phyloP scores from a whole-genome alignment of 1,140 invertebrate species.

The Capitella teleta region DNA sequence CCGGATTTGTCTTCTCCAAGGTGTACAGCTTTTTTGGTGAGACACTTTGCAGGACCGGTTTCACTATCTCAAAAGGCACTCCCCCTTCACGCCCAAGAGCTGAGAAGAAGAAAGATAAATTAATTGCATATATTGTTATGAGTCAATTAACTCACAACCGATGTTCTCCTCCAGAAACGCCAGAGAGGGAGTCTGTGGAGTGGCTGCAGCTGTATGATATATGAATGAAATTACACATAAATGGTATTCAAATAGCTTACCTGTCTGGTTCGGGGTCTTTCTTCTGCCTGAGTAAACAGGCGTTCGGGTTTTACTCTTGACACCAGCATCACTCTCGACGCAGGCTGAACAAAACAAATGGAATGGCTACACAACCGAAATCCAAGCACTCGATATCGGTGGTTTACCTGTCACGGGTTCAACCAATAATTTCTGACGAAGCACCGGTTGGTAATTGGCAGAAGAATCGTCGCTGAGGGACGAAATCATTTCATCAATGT shows the following conservation, averaged over 20 bases:
- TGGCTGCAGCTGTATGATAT: conserved; percentile 50
- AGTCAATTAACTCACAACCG: conserved; percentile 51
- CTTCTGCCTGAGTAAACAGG: neutral
- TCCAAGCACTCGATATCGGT: too few relatives aligned
- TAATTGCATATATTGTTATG: neutral
- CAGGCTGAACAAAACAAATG: neutral
- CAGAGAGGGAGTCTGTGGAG: conserved; percentile 71
- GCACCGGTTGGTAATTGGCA: too few relatives aligned
- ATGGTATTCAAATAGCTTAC: neutral
- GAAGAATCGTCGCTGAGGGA: too few relatives aligned
- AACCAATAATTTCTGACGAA: too few relatives aligned
- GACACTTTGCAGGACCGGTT: conserved; percentile 74
- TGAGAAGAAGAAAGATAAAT: conserved; percentile 35
- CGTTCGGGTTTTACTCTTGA: neutral
- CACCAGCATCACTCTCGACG: neutral
- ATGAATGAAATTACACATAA: conserved; percentile 8
- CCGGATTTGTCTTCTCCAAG: conserved; percentile 77
- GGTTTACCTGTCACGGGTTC: too few relatives aligned
- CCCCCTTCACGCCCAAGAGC: conserved; percentile 82
- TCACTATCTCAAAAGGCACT: conserved; percentile 83
- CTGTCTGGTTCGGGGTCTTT: neutral
- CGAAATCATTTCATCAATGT: too few relatives aligned
- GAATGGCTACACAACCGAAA: neutral
- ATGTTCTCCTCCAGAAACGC: conserved; percentile 81
- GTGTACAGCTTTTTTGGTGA: conserved; percentile 69